Conservation (phyloP, 2,797 vertebrate genomes). For the Leptodactylus fallax region DNA sequence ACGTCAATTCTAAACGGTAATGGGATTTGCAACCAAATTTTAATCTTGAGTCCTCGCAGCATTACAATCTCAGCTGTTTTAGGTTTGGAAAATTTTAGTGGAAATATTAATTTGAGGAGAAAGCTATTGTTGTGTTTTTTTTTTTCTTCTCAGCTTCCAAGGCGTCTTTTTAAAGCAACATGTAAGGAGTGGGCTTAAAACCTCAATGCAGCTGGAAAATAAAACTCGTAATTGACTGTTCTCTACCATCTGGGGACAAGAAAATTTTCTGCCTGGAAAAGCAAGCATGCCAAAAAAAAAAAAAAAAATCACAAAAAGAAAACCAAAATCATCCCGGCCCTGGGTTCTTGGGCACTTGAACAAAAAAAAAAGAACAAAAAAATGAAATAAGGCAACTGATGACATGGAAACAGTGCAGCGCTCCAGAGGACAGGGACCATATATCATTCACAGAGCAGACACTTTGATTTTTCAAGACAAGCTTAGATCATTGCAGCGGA, state of each 20-base stretch:
- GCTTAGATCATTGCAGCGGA: slow-evolving; percentile 33
- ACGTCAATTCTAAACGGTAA: background rate
- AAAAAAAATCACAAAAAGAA: slow-evolving; percentile 49
- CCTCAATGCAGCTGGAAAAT: slow-evolving; percentile 77
- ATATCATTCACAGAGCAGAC: slow-evolving; percentile 69
- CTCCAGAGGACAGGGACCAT: slow-evolving; percentile 74
- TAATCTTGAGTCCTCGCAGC: background rate
- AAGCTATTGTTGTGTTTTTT: background rate
- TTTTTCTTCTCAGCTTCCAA: slow-evolving; percentile 21
- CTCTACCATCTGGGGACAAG: slow-evolving; percentile 78
- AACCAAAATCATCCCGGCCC: slow-evolving; percentile 73
- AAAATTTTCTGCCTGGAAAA: slow-evolving; percentile 77
- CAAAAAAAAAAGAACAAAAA: slow-evolving; percentile 66
- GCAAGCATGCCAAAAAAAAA: slow-evolving; percentile 74
- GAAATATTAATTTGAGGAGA: slow-evolving; percentile 35
- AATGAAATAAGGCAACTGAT: slow-evolving; percentile 66
- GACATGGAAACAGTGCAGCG: slow-evolving; percentile 71
- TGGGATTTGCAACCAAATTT: background rate
- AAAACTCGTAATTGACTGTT: slow-evolving; percentile 72
- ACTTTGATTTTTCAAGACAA: slow-evolving; percentile 61
- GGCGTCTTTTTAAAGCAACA: slow-evolving; percentile 23
- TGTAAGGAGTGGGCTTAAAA: slow-evolving; percentile 71
- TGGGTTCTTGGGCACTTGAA: slow-evolving; percentile 74
- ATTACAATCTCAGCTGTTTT: slow-evolving; percentile 2
- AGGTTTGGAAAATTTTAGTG: background rate